Base-by-base conservation (phyloP, 2,797 vertebrate species). In the Lophotriccus pileatus region DNA sequence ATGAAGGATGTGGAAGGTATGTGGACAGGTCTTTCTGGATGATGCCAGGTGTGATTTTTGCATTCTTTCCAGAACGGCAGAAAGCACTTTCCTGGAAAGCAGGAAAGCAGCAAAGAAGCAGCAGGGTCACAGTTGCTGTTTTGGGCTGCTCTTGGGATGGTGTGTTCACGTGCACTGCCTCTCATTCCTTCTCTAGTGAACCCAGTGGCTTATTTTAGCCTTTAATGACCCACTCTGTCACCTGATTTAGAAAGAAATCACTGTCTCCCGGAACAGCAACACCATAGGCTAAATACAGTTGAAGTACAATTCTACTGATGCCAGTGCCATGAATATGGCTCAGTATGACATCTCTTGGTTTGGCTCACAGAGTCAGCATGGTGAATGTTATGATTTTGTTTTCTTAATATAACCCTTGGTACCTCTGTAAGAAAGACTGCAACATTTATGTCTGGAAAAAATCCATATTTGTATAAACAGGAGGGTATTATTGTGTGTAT, bases 401-500 rank as follows among this genome's bases (percentile, higher is more conserved):
- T 90, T 91, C 89, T 85, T 90, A 34, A 37, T 80, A 37, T 59
- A 75, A 88, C 78, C 60, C 59, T 70, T 62, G 41, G 52, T 89
- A 80, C 27, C 79, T 77, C 84, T 89, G 44, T 37, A 79, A 91
- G 84, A 87, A 92, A 87, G 79, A 60, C 34, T 74, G 52, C 37
- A 92, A 47, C 39, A 64, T 89, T 83, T 93, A 37, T 44, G 28
- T 53, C 63, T 97, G 96, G 95, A 90, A 94, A 96, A 62, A 95
- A 21, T 81, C 89, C 90, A 81, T 83, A 55, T 92, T 95, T 94
- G 80, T 95, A 94, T 96, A 96, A 97, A 93, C 78, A 81, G 63
- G 78, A 95, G 79, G 92, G 96, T 96, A 95, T 94, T 96, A 97
- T 77, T 97, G 41, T 86, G 50, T 90, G 75, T 97, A 97, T 96